Base-by-base conservation (phyloP, 2,797 vertebrate species). In the Ctenosaura bakeri region DNA sequence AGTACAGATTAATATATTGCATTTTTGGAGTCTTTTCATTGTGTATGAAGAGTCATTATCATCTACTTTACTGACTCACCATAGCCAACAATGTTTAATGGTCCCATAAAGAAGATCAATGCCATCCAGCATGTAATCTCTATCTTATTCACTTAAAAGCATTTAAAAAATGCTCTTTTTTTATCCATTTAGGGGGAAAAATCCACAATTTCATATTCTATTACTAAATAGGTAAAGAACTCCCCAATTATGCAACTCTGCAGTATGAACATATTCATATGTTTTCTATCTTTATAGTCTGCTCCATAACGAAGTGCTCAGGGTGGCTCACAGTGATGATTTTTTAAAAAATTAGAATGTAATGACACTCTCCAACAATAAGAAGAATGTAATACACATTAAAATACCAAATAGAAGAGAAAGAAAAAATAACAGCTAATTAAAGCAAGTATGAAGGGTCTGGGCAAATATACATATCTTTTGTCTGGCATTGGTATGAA, bases 41-140 rank as follows among this genome's bases (percentile, higher is more conserved):
- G 83, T 50, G 74, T 89, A 77, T 85, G 66, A 24, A 90, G 59
- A 84, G 56, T 87, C 14, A 50, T 66, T 83, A 84, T 42, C 10
- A 90, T 77, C 12, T 32, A 26, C 20, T 86, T 62, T 73, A 42
- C 42, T 50, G 52, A 35, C 13, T 62, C 10, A 8, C 54, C 82
- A 20, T 35, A 74, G 29, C 54, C 20, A 50, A 90, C 69, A 86
- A 62, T 50, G 29, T 26, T 80, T 85, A 79, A 73, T 64, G 69
- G 24, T 1, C 18, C 32, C 59, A 59, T 46, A 71, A 71, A 59
- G 64, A 82, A 71, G 64, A 74, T 52, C 22, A 86, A 38, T 64
- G 38, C 1, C 54, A 77, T 6, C 7, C 22, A 76, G 54, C 64
- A 89, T 62, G 20, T 42, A 90, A 86, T 62, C 54, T 81, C 10